A percentile compares a stretch with the other conserved stretches of the same genome.
Evolutionary conservation across 2,113 vertebrate species (phyloP).

Genomic region (Sarotherodon lohbergeri): DNA sequence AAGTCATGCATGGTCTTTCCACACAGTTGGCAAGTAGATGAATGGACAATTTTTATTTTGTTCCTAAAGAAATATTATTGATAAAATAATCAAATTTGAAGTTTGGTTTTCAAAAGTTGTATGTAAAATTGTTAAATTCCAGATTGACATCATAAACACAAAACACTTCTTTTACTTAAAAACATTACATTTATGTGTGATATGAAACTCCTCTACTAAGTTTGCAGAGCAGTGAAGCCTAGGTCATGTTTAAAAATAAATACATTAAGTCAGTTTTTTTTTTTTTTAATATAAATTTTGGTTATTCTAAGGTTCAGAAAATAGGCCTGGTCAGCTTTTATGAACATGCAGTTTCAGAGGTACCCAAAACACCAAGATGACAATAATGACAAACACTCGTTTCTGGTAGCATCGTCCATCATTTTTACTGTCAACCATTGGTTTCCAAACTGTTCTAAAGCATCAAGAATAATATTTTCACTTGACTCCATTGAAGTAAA

Average conservation of each 20-base stretch:
- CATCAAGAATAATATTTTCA: background rate
- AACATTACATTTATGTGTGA: no score
- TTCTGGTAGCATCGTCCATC: background rate
- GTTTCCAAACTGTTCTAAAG: background rate
- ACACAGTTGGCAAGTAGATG: background rate
- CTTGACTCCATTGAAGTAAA: background rate
- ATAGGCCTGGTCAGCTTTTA: background rate
- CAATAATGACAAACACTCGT: accelerated
- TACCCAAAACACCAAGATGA: background rate
- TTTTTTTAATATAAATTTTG: background rate
- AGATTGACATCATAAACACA: background rate
- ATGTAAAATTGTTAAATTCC: background rate
- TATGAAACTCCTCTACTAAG: accelerated
- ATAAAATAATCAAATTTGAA: background rate
- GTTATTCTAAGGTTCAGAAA: background rate
- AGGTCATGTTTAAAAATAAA: background rate
- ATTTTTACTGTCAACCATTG: background rate
- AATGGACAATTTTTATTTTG: background rate
- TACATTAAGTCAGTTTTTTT: background rate
- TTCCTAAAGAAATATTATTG: background rate
- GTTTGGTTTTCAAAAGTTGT: background rate
- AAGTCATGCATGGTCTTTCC: background rate
- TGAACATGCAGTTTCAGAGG: background rate
- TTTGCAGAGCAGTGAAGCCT: background rate
- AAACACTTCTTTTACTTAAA: background rate